Base-by-base conservation (phyloP, 2,888 invertebrate genomes). In the Leptopterna dolabrata region DNA sequence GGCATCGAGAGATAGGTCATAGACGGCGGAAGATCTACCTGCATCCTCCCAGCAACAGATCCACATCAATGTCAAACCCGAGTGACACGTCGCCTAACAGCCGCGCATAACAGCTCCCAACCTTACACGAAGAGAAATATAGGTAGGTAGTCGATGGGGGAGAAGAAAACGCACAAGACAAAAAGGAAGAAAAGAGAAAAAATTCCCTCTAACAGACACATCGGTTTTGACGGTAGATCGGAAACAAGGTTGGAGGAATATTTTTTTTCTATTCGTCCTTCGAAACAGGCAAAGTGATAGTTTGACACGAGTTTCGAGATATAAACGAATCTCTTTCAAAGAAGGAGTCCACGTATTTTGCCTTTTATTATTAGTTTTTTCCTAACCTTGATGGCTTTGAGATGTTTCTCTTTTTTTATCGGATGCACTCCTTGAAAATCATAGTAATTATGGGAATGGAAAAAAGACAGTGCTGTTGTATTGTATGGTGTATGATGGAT, bases 171-270 rank as follows among this genome's bases (percentile, higher is more conserved):
- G 13, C 55, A 63, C 55, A 19, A 55, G 63, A 24, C 19, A 19
- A 27, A 63, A 63, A 27, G 27, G 24, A 19, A 63, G 11, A 36
- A 63, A 24, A 63, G 24, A 24, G 47, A 47, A 16, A 47, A 47
- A 47, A 47, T 7, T 14, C 9, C 19, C 63, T 19, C 11, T 63
- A 63, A 63, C 63, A 63, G 63, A 63, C 63, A 63, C 63, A 63
- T 63, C 63, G 63, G 63, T 63, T 63, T 63, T 63, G 63, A 63
- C 63, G 63, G 63, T 63, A 63, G 63, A 24, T 63, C 63, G 63
- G 24, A 63, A 63, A 47, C 63, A 24, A 63, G 63, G 63, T 63
- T 63, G 63, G 24, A 63, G 63, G 24, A 63, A 63, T 24, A 63
- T 24, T 63, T 63, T n/a, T 51, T 51, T 63, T 55, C 19, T 63